Base-by-base conservation (phyloP, 2,888 invertebrate species). In the Pyrocoelia pectoralis region DNA sequence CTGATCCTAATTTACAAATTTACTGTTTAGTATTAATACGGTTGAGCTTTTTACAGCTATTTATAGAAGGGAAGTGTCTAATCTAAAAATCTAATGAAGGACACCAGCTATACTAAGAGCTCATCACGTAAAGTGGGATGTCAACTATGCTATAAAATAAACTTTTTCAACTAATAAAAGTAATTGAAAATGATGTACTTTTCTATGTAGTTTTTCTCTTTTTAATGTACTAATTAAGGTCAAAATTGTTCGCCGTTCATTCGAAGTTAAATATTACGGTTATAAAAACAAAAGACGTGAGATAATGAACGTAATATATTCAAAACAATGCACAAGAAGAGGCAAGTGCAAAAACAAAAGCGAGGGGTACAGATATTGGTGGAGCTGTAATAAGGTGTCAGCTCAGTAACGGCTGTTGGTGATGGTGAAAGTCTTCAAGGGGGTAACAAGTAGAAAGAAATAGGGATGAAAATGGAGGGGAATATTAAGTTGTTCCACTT, bases 291-390 rank as follows among this genome's bases (percentile, higher is more conserved):
- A 56, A 48, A 46, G 46, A 17, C 12, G 33, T 18, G 15, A 46
- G 33, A 53, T 52, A 63, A 63, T 51, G 58, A 63, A 63, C 55
- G 58, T 59, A 56, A 64, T 56, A 60, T 59, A 60, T 60, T 59
- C 64, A 60, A 55, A 59, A 59, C 63, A 54, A 56, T 40, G 49
- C 54, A 54, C 73, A 77, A 77, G 77, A 76, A 77, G 74, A 71
- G 73, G 73, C 72, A 70, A 70, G 71, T 70, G 70, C 70, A 72
- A 72, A 77, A 73, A 77, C 76, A 77, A 78, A 75, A 73, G 77
- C 38, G 68, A 63, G 60, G n/a, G 69, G 69, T 70, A 72, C 72
- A 72, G 69, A 69, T 68, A 71, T 72, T 15, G 46, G 46, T 43
- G 43, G 46, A 46, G 18, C 17, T 46, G 15, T 46, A 46, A 46